phyloP scores from a whole-genome alignment of 2,797 vertebrate species.

The Dallia pectoralis region DNA sequence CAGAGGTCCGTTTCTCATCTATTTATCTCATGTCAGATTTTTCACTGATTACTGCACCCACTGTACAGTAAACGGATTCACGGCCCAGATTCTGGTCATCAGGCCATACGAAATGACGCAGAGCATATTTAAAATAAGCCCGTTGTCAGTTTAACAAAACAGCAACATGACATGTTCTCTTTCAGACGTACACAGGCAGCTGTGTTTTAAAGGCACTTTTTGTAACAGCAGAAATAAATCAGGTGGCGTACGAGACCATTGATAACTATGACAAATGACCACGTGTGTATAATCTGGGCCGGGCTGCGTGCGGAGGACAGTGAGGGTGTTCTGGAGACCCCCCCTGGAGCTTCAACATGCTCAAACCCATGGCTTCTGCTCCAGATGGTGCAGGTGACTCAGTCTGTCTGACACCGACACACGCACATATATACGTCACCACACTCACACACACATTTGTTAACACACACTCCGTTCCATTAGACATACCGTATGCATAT shows the following conservation, averaged over 20 bases:
- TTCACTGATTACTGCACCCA: background rate
- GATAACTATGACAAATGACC: conserved; percentile 60
- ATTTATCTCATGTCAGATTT: too few species aligned
- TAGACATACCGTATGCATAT: conserved; percentile 54
- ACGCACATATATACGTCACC: conserved; percentile 18
- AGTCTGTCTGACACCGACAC: conserved; percentile 44
- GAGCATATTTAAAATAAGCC: background rate
- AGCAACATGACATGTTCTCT: background rate
- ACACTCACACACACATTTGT: conserved; percentile 42
- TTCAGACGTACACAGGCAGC: background rate
- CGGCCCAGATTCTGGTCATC: background rate
- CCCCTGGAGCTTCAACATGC: conserved; percentile 69
- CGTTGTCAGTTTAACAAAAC: background rate
- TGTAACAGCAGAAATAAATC: conserved; percentile 37
- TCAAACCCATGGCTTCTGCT: conserved; percentile 61
- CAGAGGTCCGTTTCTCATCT: too few species aligned
- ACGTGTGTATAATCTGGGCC: conserved; percentile 23
- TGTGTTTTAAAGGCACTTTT: background rate
- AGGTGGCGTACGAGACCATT: conserved; percentile 55
- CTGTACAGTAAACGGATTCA: background rate
- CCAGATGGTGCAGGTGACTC: conserved; percentile 78
- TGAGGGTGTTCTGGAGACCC: conserved; percentile 58
- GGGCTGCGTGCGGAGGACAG: conserved; percentile 43
- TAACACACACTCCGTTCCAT: conserved; percentile 28
- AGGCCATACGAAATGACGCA: background rate